phyloP scores from a whole-genome alignment of 2,113 vertebrate genomes.

The Pterocles gutturalis region DNA sequence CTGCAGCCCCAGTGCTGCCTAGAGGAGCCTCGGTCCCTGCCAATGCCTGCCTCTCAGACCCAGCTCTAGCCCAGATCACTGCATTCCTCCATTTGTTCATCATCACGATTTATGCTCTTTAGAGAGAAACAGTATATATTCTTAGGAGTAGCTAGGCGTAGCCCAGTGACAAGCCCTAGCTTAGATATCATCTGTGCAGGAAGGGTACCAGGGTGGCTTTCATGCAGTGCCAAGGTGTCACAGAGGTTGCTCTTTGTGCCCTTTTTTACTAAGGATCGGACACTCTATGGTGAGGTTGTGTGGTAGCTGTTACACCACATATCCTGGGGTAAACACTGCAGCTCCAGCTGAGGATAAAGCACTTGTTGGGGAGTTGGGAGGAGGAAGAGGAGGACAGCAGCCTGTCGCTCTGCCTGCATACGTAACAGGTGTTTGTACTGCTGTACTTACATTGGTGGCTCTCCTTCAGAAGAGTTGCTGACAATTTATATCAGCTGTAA shows the following conservation, averaged over 20 bases:
- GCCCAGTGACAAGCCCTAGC: background rate
- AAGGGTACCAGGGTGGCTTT: too few relatives aligned
- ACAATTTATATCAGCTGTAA: background rate
- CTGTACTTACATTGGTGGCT: fast-evolving
- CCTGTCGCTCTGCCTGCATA: fast-evolving
- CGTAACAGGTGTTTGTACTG: background rate
- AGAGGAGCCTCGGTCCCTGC: too few relatives aligned
- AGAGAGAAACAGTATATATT: background rate
- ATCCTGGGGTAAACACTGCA: fast-evolving
- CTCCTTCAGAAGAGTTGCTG: background rate
- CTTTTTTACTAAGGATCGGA: fast-evolving
- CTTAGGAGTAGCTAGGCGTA: background rate
- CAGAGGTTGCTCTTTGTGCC: background rate
- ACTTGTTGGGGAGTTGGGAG: fast-evolving
- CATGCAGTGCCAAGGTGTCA: too few relatives aligned
- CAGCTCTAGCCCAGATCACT: background rate
- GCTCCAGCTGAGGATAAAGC: background rate
- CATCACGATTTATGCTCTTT: background rate
- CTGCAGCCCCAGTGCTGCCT: background rate
- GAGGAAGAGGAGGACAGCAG: background rate
- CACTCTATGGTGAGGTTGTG: fast-evolving
- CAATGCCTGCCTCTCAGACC: background rate
- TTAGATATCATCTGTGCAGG: background rate
- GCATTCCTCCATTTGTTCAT: background rate
- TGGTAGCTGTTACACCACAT: background rate